Percentiles rank a stretch among this genome's conserved stretches.
Evolutionary conservation across 2,888 invertebrate genomes (phyloP).

Genomic region (Leptopterna dolabrata): DNA sequence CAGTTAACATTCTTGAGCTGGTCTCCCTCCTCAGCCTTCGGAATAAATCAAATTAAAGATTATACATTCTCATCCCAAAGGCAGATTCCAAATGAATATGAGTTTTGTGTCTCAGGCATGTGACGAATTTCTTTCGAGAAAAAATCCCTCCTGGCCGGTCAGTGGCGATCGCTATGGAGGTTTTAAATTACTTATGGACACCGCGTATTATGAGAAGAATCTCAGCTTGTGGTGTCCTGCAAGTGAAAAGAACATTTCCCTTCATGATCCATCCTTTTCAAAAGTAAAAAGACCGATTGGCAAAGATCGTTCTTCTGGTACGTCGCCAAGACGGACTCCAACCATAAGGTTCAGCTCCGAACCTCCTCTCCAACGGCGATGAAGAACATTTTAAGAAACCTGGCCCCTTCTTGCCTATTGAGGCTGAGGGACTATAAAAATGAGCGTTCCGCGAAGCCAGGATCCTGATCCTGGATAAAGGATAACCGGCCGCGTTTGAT

Average conservation of each 20-base stretch:
- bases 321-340: background rate
- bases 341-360: constrained; percentile 28
- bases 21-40: background rate
- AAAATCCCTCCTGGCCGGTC: background rate
- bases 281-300: constrained; percentile 17
- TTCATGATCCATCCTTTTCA: constrained; percentile 42
- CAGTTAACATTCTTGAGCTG: constrained; percentile 48
- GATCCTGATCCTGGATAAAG: constrained; percentile 48
- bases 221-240: background rate
- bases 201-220: constrained; percentile 39
- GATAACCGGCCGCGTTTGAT: constrained; percentile 43
- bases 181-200: constrained; percentile 49
- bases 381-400: constrained; percentile 24
- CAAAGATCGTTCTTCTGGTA: constrained; percentile 33
- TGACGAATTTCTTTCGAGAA: constrained; percentile 51
- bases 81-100: constrained; percentile 50
- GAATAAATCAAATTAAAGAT: constrained; percentile 52
- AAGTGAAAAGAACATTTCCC: constrained; percentile 18
- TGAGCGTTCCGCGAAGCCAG: constrained; percentile 12
- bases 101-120: constrained; percentile 48
- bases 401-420: constrained; percentile 11
- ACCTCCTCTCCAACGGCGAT: background rate
- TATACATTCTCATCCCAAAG: constrained; percentile 50
- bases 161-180: constrained; percentile 9
- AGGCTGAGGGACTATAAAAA: constrained; percentile 34